Conservation (phyloP, 2,888 invertebrate genomes). For the Linnaemya vulpina region DNA sequence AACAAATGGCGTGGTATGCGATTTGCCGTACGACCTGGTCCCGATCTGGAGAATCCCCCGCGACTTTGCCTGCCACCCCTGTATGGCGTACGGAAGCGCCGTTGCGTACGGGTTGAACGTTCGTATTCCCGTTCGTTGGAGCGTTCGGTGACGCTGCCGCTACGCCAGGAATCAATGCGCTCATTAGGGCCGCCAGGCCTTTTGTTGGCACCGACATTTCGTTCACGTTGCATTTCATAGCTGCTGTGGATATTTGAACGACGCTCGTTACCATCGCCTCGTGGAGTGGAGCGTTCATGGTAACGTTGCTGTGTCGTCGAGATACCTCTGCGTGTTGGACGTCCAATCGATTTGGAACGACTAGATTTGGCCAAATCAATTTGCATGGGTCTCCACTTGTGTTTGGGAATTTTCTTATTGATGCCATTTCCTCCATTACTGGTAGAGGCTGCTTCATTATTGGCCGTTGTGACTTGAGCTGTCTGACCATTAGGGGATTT, state of each 20-base stretch:
- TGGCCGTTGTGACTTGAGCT: constrained; percentile 45
- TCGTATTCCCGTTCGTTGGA: constrained; percentile 73
- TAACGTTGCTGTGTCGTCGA: constrained; percentile 75
- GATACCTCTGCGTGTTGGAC: constrained; percentile 83
- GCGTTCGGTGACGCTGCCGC: constrained; percentile 79
- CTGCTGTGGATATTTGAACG: constrained; percentile 67
- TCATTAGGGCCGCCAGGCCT: constrained; percentile 77
- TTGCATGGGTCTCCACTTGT: constrained; percentile 96
- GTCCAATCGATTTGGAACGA: constrained; percentile 85
- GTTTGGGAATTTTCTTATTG: constrained; percentile 84
- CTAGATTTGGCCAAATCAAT: constrained; percentile 90
- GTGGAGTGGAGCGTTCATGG: constrained; percentile 74
- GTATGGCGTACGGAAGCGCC: constrained; percentile 82
- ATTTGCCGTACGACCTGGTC: constrained; percentile 82
- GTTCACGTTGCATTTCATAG: constrained; percentile 69
- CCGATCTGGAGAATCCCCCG: constrained; percentile 83
- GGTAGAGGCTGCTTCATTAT: constrained; percentile 69
- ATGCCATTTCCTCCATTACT: constrained; percentile 73
- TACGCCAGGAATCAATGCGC: constrained; percentile 82
- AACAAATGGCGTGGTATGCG: constrained; percentile 82
- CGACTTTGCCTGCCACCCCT: constrained; percentile 81
- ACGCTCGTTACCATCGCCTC: constrained; percentile 69
- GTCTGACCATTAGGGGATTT: constrained; percentile 65
- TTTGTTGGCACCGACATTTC: constrained; percentile 73
- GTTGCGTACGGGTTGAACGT: constrained; percentile 77